Base-by-base conservation (phyloP, 2,888 invertebrate genomes). In the Metalampra italica region DNA sequence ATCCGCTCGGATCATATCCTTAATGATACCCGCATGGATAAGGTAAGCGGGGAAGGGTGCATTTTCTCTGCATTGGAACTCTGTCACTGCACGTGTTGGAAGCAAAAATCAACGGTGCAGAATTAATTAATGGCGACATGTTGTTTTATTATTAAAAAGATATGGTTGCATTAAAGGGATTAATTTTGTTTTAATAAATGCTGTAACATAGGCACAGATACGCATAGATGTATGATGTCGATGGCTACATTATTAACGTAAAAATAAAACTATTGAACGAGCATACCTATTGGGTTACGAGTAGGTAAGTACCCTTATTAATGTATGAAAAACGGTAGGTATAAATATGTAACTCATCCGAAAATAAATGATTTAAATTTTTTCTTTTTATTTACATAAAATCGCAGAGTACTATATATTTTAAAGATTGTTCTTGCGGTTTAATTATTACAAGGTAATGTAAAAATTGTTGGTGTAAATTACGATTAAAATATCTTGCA, bases 91-190 rank as follows among this genome's bases (percentile, higher is more conserved):
- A 55, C 49, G 53, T 56, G 63, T 32, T 8, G 8, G 11, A 32
- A 30, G 34, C 68, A 66, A 63, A 66, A 81, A 74, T 79, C 80
- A 82, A 68, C 68, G 74, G 70, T 57, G 70, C 63, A 72, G 80
- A 88, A 87, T 81, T 84, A 85, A 89, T 87, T 82, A 82, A 75
- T 78, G 75, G 76, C 66, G 78, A 79, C 82, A 84, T 80, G 75
- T 79, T 81, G 81, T 77, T 82, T 75, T 70, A 75, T 77, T 81
- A 82, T 76, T 32, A 32, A 2, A 81, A 71, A 79, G 79, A 82
- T 78, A 68, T 65, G 69, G 57, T 64, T 55, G 59, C 73, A 77
- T 79, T 74, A 74, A 65, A 66, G 51, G 55, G 68, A 78, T 81
- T 79, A 78, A 78, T 76, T 22, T 22, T 22, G 22, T 22, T 22